phyloP scores from a whole-genome alignment of 2,888 invertebrate genomes.

The Harpalus rubripes region DNA sequence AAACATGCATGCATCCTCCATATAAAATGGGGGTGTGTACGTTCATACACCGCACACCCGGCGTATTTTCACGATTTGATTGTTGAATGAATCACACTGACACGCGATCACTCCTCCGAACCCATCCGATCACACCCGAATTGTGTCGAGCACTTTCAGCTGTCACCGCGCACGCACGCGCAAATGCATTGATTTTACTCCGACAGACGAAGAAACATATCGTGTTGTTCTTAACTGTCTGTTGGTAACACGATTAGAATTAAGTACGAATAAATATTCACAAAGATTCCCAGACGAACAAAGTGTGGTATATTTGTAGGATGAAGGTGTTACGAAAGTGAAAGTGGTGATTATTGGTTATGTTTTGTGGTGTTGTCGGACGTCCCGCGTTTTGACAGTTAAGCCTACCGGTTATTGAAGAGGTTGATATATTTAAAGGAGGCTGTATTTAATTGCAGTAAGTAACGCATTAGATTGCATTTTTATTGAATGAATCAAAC shows the following conservation, averaged over 20 bases:
- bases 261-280: slow-evolving; percentile 50
- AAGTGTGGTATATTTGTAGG: neutral
- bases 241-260: slow-evolving; percentile 42
- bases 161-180: slow-evolving; percentile 73
- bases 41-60: slow-evolving; percentile 15
- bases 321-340: neutral
- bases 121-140: neutral
- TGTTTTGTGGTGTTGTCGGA: neutral
- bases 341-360: neutral
- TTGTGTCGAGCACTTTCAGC: slow-evolving; percentile 29
- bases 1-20: slow-evolving; percentile 24
- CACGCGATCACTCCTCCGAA: slow-evolving; percentile 38
- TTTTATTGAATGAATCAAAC: neutral
- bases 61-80: slow-evolving; percentile 57
- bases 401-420: slow-evolving; percentile 23
- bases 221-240: slow-evolving; percentile 53
- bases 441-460: slow-evolving; percentile 47
- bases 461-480: slow-evolving; percentile 19
- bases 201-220: slow-evolving; percentile 30
- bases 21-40: slow-evolving; percentile 8
- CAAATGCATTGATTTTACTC: slow-evolving; percentile 76
- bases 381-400: slow-evolving; percentile 23
- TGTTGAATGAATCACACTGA: slow-evolving; percentile 64
- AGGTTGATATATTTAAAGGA: slow-evolving; percentile 29
- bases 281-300: slow-evolving; percentile 28